Conservation (phyloP, 2,888 invertebrate genomes). For the Dolomedes plantarius region DNA sequence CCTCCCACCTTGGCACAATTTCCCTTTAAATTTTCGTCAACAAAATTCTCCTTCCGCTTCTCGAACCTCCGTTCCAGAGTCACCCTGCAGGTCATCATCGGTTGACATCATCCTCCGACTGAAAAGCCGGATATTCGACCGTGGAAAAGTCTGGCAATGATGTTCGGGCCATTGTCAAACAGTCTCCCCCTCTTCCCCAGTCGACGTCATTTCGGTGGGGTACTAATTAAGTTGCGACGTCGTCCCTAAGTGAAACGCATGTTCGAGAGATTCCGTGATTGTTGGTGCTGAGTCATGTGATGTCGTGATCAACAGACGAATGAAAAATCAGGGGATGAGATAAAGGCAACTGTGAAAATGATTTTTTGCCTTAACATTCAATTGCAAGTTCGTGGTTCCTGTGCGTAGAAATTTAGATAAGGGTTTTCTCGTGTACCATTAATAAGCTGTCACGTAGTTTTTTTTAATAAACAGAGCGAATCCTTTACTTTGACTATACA, state of each 20-base stretch:
- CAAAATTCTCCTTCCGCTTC: neutral
- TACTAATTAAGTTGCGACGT: conserved; percentile 68
- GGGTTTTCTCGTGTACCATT: too few species aligned
- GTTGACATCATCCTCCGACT: conserved; percentile 44
- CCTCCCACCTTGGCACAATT: too few species aligned
- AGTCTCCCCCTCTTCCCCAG: neutral
- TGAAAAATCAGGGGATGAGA: neutral
- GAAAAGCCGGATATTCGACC: conserved; percentile 25
- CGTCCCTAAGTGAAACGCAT: conserved; percentile 45
- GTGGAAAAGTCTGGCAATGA: conserved; percentile 20
- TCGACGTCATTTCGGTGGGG: conserved; percentile 1
- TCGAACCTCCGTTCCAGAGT: neutral
- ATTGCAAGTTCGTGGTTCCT: too few species aligned
- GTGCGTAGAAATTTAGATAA: too few species aligned
- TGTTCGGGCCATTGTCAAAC: conserved; percentile 54
- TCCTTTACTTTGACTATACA: too few species aligned
- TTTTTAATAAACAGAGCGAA: too few species aligned
- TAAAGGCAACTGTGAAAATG: neutral
- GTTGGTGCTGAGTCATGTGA: neutral
- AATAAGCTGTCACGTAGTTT: too few species aligned
- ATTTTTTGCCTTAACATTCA: too few species aligned
- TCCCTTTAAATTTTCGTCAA: too few species aligned
- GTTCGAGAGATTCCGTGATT: neutral
- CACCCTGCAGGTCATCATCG: conserved; percentile 7
- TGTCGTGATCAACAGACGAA: neutral